Evolutionary conservation across 2,888 invertebrate species (phyloP).

Genomic region (Netelia fuscicornis): DNA sequence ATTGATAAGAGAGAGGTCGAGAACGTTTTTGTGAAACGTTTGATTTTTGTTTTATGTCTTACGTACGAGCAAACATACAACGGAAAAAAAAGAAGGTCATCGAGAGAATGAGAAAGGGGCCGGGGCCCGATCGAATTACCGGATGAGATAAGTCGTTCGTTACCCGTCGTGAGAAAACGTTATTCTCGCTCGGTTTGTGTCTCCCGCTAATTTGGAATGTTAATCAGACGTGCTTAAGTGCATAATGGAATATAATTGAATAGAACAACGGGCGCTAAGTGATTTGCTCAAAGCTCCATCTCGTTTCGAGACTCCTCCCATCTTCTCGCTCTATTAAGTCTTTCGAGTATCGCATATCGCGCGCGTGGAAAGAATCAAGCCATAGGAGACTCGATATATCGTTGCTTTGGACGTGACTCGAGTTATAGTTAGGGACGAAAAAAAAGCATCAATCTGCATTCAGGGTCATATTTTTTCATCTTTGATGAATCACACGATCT

Average conservation of each 20-base stretch:
- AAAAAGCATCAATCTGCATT: slow-evolving; percentile 7
- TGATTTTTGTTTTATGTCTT: neutral
- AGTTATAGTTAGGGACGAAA: neutral
- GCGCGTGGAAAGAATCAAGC: slow-evolving; percentile 35
- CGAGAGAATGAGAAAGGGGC: neutral
- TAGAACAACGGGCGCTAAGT: slow-evolving; percentile 59
- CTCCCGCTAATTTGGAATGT: slow-evolving; percentile 61
- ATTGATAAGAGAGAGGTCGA: slow-evolving; percentile 73
- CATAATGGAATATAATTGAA: slow-evolving; percentile 66
- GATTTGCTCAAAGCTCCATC: slow-evolving; percentile 59
- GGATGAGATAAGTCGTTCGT: slow-evolving; percentile 17
- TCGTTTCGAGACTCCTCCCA: slow-evolving; percentile 49
- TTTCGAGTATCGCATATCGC: slow-evolving; percentile 57
- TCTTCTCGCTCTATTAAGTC: slow-evolving; percentile 5
- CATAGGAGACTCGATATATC: slow-evolving; percentile 14
- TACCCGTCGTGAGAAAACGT: slow-evolving; percentile 49
- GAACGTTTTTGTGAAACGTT: neutral
- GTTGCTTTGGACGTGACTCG: neutral
- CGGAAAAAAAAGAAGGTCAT: slow-evolving; percentile 7
- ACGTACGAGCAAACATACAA: neutral
- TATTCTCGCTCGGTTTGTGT: slow-evolving; percentile 32
- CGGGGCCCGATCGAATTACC: slow-evolving; percentile 28
- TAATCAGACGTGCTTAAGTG: slow-evolving; percentile 65
- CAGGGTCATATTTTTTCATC: too few species aligned
- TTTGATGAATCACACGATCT: too few species aligned